phyloP scores from a whole-genome alignment of 2,888 invertebrate species.

The Abrostola triplasia region DNA sequence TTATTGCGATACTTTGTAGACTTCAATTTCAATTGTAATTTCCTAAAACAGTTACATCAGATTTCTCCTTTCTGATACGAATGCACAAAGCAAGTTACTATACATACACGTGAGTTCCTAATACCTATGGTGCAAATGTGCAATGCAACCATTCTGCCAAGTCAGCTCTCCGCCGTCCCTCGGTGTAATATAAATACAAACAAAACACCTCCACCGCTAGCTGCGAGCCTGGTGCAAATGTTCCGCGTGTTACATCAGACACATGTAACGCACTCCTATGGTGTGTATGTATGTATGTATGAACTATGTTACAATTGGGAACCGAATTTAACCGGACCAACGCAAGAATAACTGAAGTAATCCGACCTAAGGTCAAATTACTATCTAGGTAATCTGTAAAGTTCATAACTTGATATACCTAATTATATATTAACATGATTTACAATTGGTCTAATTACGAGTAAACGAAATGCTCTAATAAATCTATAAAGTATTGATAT shows the following conservation, averaged over 20 bases:
- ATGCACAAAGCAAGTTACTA: too few relatives aligned
- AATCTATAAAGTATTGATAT: too few relatives aligned
- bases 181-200: slow-evolving; percentile 19
- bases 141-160: neutral
- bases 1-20: too few relatives aligned
- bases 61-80: too few relatives aligned
- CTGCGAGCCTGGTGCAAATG: slow-evolving; percentile 49
- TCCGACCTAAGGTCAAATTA: neutral
- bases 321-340: slow-evolving; percentile 1
- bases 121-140: neutral
- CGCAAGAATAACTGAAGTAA: slow-evolving; percentile 1
- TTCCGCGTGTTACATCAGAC: slow-evolving; percentile 33
- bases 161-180: slow-evolving; percentile 1
- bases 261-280: neutral
- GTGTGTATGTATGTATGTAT: too few relatives aligned
- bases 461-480: too few relatives aligned
- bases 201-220: slow-evolving; percentile 17
- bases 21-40: too few relatives aligned
- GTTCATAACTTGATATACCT: neutral
- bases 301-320: neutral
- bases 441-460: neutral
- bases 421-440: slow-evolving; percentile 3
- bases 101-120: too few relatives aligned
- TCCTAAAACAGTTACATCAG: too few relatives aligned
- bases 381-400: neutral